These are phyloP conservation scores for Drosophila yooni DNA, from an alignment of 2,888 invertebrate genomes.

Conservation along the genomic window DNA sequence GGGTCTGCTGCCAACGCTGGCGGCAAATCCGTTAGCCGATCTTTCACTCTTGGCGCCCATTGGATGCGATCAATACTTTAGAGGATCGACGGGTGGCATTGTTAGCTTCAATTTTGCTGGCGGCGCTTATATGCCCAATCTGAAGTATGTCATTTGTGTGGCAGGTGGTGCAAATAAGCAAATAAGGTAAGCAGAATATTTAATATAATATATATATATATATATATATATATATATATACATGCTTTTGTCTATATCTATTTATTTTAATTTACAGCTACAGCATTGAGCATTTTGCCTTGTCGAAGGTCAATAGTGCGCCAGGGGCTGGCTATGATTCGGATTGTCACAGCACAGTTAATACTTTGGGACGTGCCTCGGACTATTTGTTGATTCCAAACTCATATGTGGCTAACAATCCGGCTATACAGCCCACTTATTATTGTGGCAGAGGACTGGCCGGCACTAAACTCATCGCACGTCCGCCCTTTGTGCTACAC, in stretches of 20 bases:
- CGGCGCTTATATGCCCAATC: conserved; percentile 86
- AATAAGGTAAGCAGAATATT: conserved; percentile 55
- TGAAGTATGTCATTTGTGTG: conserved; percentile 89
- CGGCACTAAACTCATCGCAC: conserved; percentile 81
- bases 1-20: conserved; percentile 49
- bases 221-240: too few species aligned
- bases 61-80: conserved; percentile 89
- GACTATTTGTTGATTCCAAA: conserved; percentile 87
- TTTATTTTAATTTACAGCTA: conserved; percentile 34
- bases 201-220: not conserved
- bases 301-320: conserved; percentile 63
- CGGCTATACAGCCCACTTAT: conserved; percentile 65
- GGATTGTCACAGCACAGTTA: conserved; percentile 86
- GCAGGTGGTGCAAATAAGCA: conserved; percentile 80
- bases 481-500: conserved; percentile 87
- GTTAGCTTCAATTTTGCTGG: conserved; percentile 88
- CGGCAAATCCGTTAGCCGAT: conserved; percentile 65
- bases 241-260: not conserved
- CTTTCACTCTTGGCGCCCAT: conserved; percentile 86
- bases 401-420: conserved; percentile 83
- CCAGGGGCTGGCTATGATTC: conserved; percentile 83
- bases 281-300: conserved; percentile 58
- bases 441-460: conserved; percentile 76
- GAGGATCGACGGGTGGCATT: conserved; percentile 86
- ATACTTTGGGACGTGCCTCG: conserved; percentile 84